Base-by-base conservation (phyloP, 2,888 invertebrate species). In the Hirtodrosophila confusa region DNA sequence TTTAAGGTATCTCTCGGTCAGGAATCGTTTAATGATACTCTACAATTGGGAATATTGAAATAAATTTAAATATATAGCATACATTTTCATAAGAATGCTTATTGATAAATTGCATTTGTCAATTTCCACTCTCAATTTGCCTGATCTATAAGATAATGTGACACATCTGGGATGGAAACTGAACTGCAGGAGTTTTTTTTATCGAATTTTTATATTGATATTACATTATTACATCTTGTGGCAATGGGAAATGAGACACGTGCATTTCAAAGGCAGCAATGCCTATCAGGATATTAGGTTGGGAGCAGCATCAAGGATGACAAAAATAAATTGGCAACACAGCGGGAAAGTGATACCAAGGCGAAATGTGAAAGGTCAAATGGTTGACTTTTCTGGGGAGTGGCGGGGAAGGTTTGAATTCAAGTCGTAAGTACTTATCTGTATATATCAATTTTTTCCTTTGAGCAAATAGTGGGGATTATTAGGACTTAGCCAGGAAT, bases 381-480 rank as follows among this genome's bases (percentile, higher is more conserved):
- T 63, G 51, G 39, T 51, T 74, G 75, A 71, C 71, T 83, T 69
- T 74, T 51, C 7, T 31, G 31, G 31, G 64, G 39, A 37, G 43
- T 31, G 50, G 27, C 8, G 39, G 27, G 36, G 8, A 24, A 11
- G 43, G 39, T 51, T 58, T 4, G 4, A 4, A 9, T 31, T 31
- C 31, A 31, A 7, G 31, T 31, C 31, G 27, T 12, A 55, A 5
- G 35, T 47, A 45, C 43, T 47, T 36, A 63, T n/a, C 49, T 61
- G 64, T 66, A n/a, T 54, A 17, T 24, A 1, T 12, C 7, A 27
- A 8, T 17, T 37, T 48, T 43, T 55, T 49, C 40, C 45, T 51
- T 77, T 61, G 29, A 45, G 68, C 61, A 72, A 87, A 85, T 85
- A 82, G 88, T 88, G 72, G 44, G 75, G 86, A 78, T 86, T 87